These are phyloP conservation scores for Drosophila antonietae DNA, from an alignment of 2,888 invertebrate species.

Conservation along the genomic window DNA sequence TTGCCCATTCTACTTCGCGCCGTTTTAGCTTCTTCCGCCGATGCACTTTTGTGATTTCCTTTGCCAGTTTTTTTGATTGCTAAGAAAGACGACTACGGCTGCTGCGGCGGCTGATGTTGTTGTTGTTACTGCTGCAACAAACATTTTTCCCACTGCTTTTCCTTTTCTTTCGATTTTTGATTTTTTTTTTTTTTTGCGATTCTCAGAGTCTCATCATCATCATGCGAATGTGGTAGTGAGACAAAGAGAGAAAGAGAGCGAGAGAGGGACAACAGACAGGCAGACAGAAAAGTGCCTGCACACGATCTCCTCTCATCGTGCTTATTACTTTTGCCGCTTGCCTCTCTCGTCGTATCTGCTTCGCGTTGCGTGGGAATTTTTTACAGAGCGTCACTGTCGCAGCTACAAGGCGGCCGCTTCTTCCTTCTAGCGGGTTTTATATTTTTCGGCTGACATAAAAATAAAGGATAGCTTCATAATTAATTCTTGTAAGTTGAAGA, in stretches of 20 bases:
- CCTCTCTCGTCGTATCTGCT: conserved; percentile 34
- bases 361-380: conserved; percentile 65
- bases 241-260: conserved; percentile 3
- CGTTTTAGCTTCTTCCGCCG: conserved; percentile 74
- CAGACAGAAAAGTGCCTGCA: conserved; percentile 43
- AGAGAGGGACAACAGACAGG: conserved; percentile 51
- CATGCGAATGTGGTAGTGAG: conserved; percentile 30
- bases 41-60: conserved; percentile 82
- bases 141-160: conserved; percentile 74
- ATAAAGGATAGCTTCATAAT: conserved; percentile 33
- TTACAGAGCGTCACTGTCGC: conserved; percentile 48
- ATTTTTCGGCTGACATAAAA: conserved; percentile 1
- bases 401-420: conserved; percentile 29
- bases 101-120: conserved; percentile 22
- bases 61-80: conserved; percentile 66
- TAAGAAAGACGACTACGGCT: conserved; percentile 40
- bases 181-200: conserved; percentile 42
- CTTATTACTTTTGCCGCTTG: conserved; percentile 53
- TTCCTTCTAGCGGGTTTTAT: conserved; percentile 32
- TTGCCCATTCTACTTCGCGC: conserved; percentile 74
- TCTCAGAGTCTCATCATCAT: conserved; percentile 47
- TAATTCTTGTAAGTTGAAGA: conserved; percentile 25
- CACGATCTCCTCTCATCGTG: conserved; percentile 58
- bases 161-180: conserved; percentile 57
- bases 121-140: conserved; percentile 40